phyloP scores from a whole-genome alignment of 2,888 invertebrate genomes.

The Mythimna albipuncta region DNA sequence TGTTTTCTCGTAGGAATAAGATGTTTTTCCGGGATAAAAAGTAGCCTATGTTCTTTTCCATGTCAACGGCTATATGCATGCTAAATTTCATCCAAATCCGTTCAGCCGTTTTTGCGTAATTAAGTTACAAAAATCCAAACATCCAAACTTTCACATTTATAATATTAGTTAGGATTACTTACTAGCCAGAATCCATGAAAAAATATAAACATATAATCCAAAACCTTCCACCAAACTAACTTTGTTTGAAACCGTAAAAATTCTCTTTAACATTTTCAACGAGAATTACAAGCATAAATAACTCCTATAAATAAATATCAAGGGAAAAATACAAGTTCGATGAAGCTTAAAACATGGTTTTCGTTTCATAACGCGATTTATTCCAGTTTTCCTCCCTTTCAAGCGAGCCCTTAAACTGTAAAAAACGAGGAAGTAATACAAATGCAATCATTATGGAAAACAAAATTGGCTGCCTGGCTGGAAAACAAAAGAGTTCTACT shows the following conservation, averaged over 20 bases:
- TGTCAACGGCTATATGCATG: too few species aligned
- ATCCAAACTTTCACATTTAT: too few species aligned
- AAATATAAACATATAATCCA: neutral
- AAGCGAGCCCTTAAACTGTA: constrained; percentile 23
- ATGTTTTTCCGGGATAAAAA: too few species aligned
- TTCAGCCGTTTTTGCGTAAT: too few species aligned
- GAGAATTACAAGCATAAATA: constrained; percentile 39
- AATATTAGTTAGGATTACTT: too few species aligned
- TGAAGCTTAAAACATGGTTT: constrained; percentile 48
- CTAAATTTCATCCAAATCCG: too few species aligned
- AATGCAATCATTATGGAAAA: constrained; percentile 46
- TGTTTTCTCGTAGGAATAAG: too few species aligned
- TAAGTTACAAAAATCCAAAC: too few species aligned
- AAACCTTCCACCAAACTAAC: constrained; percentile 17
- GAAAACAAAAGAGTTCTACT: too few species aligned
- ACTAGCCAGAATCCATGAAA: neutral
- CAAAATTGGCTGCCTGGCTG: neutral
- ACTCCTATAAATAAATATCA: constrained; percentile 52
- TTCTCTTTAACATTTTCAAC: constrained; percentile 15
- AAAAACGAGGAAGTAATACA: constrained; percentile 28
- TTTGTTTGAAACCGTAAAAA: constrained; percentile 10
- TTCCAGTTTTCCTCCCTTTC: constrained; percentile 35
- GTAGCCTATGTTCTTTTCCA: too few species aligned
- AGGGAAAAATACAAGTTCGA: constrained; percentile 49
- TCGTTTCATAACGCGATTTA: constrained; percentile 47